phyloP scores from a whole-genome alignment of 2,888 invertebrate species.

The Aradus depressus region DNA sequence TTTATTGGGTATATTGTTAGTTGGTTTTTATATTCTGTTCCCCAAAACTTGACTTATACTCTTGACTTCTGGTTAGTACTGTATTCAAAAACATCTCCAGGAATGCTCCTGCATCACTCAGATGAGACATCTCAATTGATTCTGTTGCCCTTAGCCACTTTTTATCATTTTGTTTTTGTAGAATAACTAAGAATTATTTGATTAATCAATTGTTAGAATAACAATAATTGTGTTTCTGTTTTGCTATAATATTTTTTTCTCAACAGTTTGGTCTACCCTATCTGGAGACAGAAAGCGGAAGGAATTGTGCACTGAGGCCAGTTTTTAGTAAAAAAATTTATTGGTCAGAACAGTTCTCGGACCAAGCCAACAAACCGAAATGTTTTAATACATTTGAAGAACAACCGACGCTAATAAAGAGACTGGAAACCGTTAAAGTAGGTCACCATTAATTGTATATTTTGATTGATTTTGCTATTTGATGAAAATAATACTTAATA shows the following conservation, averaged over 20 bases:
- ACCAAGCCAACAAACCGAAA: conserved; percentile 31
- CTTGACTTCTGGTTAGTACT: too few species aligned
- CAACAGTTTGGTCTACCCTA: conserved; percentile 63
- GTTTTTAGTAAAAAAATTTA: conserved; percentile 64
- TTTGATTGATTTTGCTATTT: too few species aligned
- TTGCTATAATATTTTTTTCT: neutral
- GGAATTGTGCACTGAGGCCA: conserved; percentile 56
- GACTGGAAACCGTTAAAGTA: conserved; percentile 21
- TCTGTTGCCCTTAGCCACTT: too few species aligned
- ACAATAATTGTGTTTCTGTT: neutral
- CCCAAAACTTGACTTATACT: too few species aligned
- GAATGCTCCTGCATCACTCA: too few species aligned
- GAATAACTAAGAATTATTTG: neutral
- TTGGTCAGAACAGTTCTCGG: conserved; percentile 52
- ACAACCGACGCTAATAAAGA: conserved; percentile 8
- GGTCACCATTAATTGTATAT: conserved; percentile 3
- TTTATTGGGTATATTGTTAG: too few species aligned
- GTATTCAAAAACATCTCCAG: too few species aligned
- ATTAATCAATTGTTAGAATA: neutral
- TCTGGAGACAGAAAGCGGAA: conserved; percentile 72
- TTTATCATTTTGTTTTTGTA: neutral
- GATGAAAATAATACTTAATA: too few species aligned
- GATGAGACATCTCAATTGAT: too few species aligned
- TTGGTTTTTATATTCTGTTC: too few species aligned
- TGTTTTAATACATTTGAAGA: conserved; percentile 8